Conservation (phyloP, 2,888 invertebrate genomes). For the Tineola bisselliella region DNA sequence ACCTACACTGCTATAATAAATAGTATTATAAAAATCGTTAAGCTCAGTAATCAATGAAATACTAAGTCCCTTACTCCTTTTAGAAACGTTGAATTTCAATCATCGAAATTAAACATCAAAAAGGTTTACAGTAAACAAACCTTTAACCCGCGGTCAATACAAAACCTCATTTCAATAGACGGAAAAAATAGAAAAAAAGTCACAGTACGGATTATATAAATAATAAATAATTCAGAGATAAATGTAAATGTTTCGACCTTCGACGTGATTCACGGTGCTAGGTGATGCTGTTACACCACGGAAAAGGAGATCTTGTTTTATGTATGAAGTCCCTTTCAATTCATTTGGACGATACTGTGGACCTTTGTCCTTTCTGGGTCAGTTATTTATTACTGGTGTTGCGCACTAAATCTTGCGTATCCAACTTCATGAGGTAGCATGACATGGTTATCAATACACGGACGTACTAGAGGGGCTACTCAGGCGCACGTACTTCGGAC, state of each 20-base stretch:
- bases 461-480: too few relatives aligned
- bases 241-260: conserved; percentile 36
- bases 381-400: conserved; percentile 61
- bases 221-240: conserved; percentile 18
- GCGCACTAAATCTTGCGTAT: conserved; percentile 45
- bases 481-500: too few relatives aligned
- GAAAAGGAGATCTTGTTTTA: conserved; percentile 48
- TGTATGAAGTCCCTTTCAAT: conserved; percentile 63
- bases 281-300: conserved; percentile 37
- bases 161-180: conserved; percentile 1
- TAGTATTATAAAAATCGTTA: too few relatives aligned
- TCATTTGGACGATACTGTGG: conserved; percentile 57
- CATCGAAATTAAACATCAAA: conserved; percentile 1
- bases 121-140: conserved; percentile 15
- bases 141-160: conserved; percentile 5
- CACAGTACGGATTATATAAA: conserved; percentile 13
- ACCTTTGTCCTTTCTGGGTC: conserved; percentile 63
- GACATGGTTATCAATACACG: background rate
- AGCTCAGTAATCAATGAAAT: background rate
- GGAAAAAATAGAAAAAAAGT: conserved; percentile 17
- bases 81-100: background rate
- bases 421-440: conserved; percentile 12
- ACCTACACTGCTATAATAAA: too few relatives aligned
- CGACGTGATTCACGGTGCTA: conserved; percentile 38
- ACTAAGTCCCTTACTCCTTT: background rate